These are phyloP conservation scores for Andrena trimmerana DNA, from an alignment of 2,888 invertebrate genomes.

Conservation along the genomic window DNA sequence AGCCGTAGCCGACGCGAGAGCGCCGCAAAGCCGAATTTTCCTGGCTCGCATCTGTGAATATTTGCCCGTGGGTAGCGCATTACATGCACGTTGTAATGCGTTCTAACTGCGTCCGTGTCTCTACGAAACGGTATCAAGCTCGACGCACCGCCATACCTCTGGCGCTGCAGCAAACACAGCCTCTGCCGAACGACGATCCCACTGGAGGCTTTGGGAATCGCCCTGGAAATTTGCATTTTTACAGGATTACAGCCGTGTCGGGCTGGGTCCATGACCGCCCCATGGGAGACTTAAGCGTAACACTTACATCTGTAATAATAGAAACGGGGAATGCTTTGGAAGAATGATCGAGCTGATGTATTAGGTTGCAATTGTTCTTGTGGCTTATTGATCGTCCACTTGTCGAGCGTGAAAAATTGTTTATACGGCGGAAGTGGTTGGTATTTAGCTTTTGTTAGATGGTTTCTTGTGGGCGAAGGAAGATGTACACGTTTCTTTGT, in stretches of 20 bases:
- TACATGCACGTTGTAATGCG: constrained; percentile 66
- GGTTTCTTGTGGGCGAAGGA: no score
- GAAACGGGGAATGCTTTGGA: background rate
- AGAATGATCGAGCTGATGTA: background rate
- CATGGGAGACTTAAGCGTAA: constrained; percentile 72
- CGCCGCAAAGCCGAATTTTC: constrained; percentile 74
- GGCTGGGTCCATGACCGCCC: constrained; percentile 43
- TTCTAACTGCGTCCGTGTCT: constrained; percentile 53
- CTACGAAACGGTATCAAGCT: constrained; percentile 25
- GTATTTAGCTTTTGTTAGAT: no score
- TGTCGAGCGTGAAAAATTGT: no score
- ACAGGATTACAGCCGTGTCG: constrained; percentile 77
- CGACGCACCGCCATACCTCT: constrained; percentile 24
- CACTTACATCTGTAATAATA: constrained; percentile 80
- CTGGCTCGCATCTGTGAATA: constrained; percentile 79
- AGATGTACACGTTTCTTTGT: no score
- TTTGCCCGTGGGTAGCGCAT: constrained; percentile 75
- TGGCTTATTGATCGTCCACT: no score
- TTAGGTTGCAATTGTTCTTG: no score
- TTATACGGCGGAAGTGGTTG: no score
- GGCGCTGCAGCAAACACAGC: constrained; percentile 33
- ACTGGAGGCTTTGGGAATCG: constrained; percentile 24
- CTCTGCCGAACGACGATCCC: constrained; percentile 7
- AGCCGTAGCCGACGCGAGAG: constrained; percentile 63
- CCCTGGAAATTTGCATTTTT: constrained; percentile 80